Evolutionary conservation across 2,888 invertebrate genomes (phyloP).

Genomic region (Heteropelma amictum): DNA sequence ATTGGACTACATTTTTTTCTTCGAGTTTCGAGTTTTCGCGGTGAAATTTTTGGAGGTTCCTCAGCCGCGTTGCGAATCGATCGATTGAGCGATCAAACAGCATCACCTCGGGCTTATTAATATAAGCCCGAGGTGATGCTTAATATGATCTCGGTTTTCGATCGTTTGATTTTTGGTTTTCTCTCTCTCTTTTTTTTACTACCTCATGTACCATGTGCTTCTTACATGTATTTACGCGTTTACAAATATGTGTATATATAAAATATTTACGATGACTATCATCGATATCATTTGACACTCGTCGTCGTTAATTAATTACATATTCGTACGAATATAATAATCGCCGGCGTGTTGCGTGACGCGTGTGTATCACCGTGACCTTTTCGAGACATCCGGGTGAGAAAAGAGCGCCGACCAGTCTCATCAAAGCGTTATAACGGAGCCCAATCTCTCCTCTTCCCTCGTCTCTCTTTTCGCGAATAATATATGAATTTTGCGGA

Average conservation of each 20-base stretch:
- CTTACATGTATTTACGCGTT: not conserved
- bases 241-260: not conserved
- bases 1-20: no score
- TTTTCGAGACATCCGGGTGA: conserved; percentile 58
- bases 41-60: no score
- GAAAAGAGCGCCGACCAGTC: conserved; percentile 46
- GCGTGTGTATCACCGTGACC: conserved; percentile 54
- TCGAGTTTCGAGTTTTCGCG: no score
- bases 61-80: no score
- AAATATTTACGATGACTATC: not conserved
- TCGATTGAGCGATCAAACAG: not conserved
- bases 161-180: no score
- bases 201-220: not conserved
- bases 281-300: not conserved
- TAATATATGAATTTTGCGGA: not conserved
- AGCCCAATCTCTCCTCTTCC: conserved; percentile 22
- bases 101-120: not conserved
- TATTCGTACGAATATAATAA: conserved; percentile 46
- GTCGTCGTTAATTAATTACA: conserved; percentile 41
- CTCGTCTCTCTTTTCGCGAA: conserved; percentile 20
- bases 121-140: not conserved
- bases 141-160: not conserved
- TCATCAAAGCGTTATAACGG: conserved; percentile 29
- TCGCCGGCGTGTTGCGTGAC: conserved; percentile 46
- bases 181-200: not conserved